Percentiles rank a stretch among this genome's conserved stretches.
These are phyloP conservation scores for Lampris megalopsis DNA, from an alignment of 2,113 vertebrate genomes.

Conservation along the genomic window DNA sequence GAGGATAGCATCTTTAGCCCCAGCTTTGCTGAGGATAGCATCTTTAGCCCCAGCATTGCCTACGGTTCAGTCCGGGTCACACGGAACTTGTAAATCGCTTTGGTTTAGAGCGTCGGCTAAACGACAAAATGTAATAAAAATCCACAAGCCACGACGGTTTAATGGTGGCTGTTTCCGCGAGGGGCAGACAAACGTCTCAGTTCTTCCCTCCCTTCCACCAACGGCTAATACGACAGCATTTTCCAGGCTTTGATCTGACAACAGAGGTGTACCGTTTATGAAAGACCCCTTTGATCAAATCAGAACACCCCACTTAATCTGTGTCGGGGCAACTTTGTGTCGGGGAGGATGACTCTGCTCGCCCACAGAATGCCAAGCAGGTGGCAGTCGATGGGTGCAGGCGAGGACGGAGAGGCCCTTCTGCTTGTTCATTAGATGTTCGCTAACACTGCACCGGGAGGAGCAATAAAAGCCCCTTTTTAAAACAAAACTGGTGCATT, in stretches of 20 bases:
- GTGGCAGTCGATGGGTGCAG: neutral
- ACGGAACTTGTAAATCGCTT: no score
- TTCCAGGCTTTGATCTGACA: constrained; percentile 60
- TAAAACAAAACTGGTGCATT: no score
- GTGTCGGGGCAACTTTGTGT: constrained; percentile 42
- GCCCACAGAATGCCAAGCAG: constrained; percentile 36
- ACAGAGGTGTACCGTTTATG: constrained; percentile 40
- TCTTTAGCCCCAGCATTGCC: no score
- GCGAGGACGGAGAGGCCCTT: neutral
- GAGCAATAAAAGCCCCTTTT: neutral
- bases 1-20: no score
- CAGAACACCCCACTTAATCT: constrained; percentile 56
- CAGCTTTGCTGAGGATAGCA: no score
- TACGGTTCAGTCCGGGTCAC: no score
- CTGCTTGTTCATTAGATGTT: neutral
- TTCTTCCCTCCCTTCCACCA: constrained; percentile 22
- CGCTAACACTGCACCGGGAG: neutral
- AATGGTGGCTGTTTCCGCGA: constrained; percentile 4
- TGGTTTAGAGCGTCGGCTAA: no score
- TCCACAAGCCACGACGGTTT: neutral
- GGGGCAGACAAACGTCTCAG: constrained; percentile 18
- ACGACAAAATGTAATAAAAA: neutral
- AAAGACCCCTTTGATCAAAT: constrained; percentile 69
- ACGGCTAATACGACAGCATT: constrained; percentile 40
- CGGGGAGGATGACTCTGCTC: constrained; percentile 22